Conservation (phyloP, 2,113 vertebrate species). For the Psittacus erithacus region DNA sequence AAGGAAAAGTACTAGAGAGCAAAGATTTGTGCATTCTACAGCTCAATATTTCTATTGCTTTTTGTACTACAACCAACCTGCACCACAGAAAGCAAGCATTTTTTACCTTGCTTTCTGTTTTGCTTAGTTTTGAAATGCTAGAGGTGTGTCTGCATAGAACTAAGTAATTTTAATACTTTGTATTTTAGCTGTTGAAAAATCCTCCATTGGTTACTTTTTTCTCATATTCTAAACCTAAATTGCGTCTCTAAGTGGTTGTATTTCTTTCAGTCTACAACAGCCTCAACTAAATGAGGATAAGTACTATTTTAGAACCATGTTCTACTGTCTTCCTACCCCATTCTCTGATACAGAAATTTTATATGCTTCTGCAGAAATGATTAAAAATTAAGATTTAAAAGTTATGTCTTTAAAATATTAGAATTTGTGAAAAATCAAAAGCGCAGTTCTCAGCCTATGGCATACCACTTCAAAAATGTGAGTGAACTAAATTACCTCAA, state of each 20-base stretch:
- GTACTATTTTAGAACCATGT: background rate
- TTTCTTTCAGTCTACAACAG: background rate
- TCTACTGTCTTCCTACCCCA: background rate
- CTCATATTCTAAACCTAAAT: background rate
- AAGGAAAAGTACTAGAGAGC: background rate
- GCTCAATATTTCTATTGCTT: background rate
- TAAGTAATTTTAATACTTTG: background rate
- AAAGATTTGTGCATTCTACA: background rate
- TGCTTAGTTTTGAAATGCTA: background rate
- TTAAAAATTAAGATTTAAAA: background rate
- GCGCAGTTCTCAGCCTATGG: background rate
- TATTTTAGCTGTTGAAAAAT: background rate
- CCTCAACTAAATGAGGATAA: background rate
- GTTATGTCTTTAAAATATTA: background rate
- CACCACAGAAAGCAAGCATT: background rate
- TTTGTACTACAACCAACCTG: background rate
- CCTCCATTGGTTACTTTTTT: background rate
- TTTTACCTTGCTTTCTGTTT: background rate
- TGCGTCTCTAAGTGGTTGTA: background rate
- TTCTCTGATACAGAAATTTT: background rate
- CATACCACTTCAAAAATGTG: background rate
- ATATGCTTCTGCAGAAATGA: background rate
- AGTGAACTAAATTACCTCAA: background rate
- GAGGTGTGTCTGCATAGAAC: background rate
- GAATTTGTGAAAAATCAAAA: background rate